A percentile compares a stretch with the other conserved stretches of the same genome.
Conservation (phyloP, 2,888 invertebrate genomes). For the Parnassius orleans region DNA sequence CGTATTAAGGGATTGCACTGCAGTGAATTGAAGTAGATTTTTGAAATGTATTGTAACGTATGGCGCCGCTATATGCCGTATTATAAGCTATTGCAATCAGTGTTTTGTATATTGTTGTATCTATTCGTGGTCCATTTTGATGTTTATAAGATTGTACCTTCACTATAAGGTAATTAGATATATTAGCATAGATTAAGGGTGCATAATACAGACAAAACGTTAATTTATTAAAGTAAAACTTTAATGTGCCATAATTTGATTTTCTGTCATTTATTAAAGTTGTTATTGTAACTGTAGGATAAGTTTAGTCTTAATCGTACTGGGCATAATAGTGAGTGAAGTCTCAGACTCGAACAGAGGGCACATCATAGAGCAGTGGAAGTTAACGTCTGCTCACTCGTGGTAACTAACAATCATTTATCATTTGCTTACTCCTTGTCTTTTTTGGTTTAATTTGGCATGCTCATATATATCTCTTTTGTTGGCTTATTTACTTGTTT, state of each 20-base stretch:
- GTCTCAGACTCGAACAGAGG: slow-evolving; percentile 4
- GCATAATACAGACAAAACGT: neutral
- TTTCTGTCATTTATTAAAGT: neutral
- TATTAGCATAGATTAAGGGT: neutral
- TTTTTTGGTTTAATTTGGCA: neutral
- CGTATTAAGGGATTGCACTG: slow-evolving; percentile 40
- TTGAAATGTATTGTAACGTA: slow-evolving; percentile 26
- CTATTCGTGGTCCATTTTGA: slow-evolving; percentile 12
- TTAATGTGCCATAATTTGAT: neutral
- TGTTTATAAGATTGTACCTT: slow-evolving; percentile 5
- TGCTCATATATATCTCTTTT: neutral
- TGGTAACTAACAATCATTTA: slow-evolving; percentile 25
- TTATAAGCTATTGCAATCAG: neutral
- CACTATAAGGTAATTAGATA: neutral
- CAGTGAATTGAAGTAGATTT: slow-evolving; percentile 50
- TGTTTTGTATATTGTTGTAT: slow-evolving; percentile 7
- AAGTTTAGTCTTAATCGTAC: neutral
- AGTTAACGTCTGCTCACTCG: slow-evolving; percentile 1
- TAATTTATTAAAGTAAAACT: neutral
- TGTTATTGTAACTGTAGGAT: neutral
- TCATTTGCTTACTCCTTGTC: slow-evolving; percentile 6
- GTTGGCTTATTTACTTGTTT: neutral
- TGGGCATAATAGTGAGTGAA: slow-evolving; percentile 7
- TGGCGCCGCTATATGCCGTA: neutral
- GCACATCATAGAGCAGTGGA: slow-evolving; percentile 1